These are phyloP conservation scores for Pogona vitticeps DNA, from an alignment of 2,113 vertebrate genomes.

Conservation along the genomic window DNA sequence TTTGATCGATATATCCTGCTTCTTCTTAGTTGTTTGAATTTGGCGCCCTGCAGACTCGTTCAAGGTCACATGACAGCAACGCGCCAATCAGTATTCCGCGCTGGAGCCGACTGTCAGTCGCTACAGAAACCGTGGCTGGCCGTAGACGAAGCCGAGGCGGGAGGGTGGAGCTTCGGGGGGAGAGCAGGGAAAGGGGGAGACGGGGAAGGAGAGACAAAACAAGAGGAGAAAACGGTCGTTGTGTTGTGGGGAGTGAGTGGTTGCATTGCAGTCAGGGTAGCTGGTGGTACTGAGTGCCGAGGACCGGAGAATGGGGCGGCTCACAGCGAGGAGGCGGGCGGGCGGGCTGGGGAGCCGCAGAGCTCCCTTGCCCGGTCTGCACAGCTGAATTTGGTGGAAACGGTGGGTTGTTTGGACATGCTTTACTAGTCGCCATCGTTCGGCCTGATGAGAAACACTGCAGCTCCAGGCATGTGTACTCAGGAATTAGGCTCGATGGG, in stretches of 20 bases:
- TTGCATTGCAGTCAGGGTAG: no score
- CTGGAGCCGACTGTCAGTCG: rapidly evolving
- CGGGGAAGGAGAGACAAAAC: no score
- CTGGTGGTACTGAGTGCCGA: no score
- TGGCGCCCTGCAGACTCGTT: slow-evolving; percentile 81
- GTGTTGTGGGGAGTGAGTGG: background rate
- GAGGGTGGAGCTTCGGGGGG: background rate
- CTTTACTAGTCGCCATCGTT: no score
- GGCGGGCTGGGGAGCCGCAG: background rate
- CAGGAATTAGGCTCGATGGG: no score
- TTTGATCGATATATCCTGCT: no score
- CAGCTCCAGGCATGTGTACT: background rate
- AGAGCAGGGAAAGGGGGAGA: rapidly evolving
- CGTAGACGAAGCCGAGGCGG: background rate
- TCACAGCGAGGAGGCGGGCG: background rate
- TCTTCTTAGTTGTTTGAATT: slow-evolving; percentile 85
- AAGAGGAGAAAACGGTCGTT: background rate
- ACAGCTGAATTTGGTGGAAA: background rate
- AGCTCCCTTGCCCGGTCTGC: background rate
- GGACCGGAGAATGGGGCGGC: no score
- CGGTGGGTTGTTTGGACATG: background rate
- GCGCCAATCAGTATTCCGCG: slow-evolving; percentile 54
- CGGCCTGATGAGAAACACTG: background rate
- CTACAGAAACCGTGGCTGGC: no score
- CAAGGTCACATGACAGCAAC: slow-evolving; percentile 63